Base-by-base conservation (phyloP, 2,888 invertebrate genomes). In the Mythimna vitellina region DNA sequence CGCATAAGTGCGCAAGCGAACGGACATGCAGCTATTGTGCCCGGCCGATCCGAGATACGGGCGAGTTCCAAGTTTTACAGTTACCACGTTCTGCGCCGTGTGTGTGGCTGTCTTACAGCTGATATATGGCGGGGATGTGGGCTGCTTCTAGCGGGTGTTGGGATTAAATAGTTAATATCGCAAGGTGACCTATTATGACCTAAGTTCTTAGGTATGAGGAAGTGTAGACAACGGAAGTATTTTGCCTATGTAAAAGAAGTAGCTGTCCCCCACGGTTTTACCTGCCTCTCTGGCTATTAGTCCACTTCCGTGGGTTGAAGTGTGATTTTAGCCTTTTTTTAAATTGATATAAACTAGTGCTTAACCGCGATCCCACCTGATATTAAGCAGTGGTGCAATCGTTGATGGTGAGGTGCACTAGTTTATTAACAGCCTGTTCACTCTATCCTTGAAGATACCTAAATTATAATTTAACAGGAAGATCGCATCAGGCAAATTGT, bases 1-100 rank as follows among this genome's bases (percentile, higher is more conserved):
- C 66, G 84, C 80, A 86, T 81, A 85, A 82, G 86, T 80, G 73
- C 83, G 87, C 82, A 84, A 87, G 76, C 65, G 78, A 86, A 79
- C 83, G 85, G 81, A 85, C 88, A 87, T 83, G 86, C 79, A 76
- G 73, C 88, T 85, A 89, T 89, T 89, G 88, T 88, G 86, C 72
- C 75, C 78, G 75, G 77, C 81, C 74, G 87, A 87, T 88, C 77
- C 78, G 71, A 80, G 88, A 88, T 88, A 88, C 75, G 80, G 78
- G 67, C 80, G 76, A 83, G 86, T 83, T 83, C 80, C 81, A 78
- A 77, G 77, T 76, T 85, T 84, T 86, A 88, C 88, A 87, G 88
- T 88, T 88, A 88, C 81, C 76, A 69, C 73, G 81, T 80, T 80
- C 79, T 84, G 79, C 78, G 69, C 76, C 78, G 75, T 78, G 77